A percentile compares a stretch with the other conserved stretches of the same genome.
Conservation (phyloP, 2,888 invertebrate species). For the Elegia similella region DNA sequence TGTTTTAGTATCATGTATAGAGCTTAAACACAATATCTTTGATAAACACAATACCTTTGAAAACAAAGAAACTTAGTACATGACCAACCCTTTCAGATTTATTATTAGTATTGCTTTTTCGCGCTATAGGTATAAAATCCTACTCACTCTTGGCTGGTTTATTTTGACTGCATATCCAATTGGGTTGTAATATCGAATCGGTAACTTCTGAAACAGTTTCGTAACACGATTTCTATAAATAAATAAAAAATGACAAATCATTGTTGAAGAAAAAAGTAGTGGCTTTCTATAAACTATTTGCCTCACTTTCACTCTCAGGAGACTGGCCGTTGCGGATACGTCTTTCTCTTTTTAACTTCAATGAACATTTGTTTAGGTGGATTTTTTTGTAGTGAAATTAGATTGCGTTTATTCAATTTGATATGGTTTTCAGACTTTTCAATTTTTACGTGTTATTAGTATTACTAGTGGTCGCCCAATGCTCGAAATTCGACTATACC, state of each 20-base stretch:
- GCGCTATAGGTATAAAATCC: too few relatives aligned
- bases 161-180: conserved; percentile 4
- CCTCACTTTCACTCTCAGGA: conserved; percentile 27
- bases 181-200: conserved; percentile 1
- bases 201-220: conserved; percentile 10
- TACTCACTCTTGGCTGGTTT: background rate
- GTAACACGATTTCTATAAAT: conserved; percentile 28
- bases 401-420: background rate
- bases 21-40: too few relatives aligned
- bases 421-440: too few relatives aligned
- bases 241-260: conserved; percentile 21
- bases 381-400: background rate
- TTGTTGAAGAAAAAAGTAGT: conserved; percentile 24
- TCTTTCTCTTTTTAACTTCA: conserved; percentile 22
- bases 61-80: too few relatives aligned
- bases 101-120: too few relatives aligned
- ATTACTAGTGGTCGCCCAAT: too few relatives aligned
- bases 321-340: conserved; percentile 1
- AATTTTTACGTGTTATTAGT: too few relatives aligned
- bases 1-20: too few relatives aligned
- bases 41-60: too few relatives aligned
- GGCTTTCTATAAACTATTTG: conserved; percentile 24
- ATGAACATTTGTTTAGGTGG: background rate
- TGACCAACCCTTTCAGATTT: too few relatives aligned
- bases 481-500: too few relatives aligned